Base-by-base conservation (phyloP, 2,797 vertebrate species). In the Prionace glauca region DNA sequence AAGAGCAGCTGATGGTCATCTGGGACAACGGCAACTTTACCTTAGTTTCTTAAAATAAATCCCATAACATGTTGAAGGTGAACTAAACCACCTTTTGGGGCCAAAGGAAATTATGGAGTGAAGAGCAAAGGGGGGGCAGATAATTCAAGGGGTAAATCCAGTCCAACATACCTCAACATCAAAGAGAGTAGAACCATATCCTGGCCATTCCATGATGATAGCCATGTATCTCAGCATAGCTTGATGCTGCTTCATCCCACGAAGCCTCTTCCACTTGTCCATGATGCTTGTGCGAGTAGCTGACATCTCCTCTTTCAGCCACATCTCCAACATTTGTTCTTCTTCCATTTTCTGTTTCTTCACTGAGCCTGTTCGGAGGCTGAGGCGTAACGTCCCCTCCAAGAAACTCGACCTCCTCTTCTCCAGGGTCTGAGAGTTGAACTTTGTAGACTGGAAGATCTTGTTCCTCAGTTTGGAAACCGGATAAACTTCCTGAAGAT, bases 321-420 rank as follows among this genome's bases (percentile, higher is more conserved):
- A 99, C 99, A 99, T 99, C 97, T 99, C 98, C 98, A 99, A 96
- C 99, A 99, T 99, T 97, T 99, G 98, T 96, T 99, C 98, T 96
- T 99, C 98, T 97, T 99, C 98, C 96, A 98, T 97, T 95, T 98
- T 98, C 97, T 99, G 98, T 97, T 99, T 99, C 97, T 98, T 98
- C 97, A 98, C 97, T 0, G 98, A 98, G 36, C 98, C 98, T 0
- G 98, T 98, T 97, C 99, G 99, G 96, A 99, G 97, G 95, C 98
- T 97, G 0, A 98, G 97, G 56, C 98, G 98, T 96, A 99, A 97
- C 0, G 98, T 99, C 60, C 98, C 98, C 12, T 99, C 98, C 96
- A 99, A 97, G 96, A 99, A 99, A 97, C 98, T 99, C 32, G 98
- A 99, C 96, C 98, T 97, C 71, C 98, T 97, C 14, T 98, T 98